phyloP scores from a whole-genome alignment of 2,113 vertebrate genomes.

The Ctenomys sociabilis region DNA sequence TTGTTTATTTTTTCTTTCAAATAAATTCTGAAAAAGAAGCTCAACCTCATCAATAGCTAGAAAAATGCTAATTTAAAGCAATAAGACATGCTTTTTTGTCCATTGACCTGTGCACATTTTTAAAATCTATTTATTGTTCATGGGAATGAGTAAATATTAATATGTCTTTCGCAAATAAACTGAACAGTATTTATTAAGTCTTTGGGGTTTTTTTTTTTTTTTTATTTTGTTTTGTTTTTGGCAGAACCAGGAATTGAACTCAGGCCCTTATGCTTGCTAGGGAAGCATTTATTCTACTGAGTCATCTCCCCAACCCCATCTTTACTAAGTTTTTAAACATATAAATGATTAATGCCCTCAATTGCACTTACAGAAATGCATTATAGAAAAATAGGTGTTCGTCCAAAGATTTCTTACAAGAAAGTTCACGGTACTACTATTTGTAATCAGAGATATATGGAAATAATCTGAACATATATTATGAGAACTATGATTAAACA shows the following conservation, averaged over 20 bases:
- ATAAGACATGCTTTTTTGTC: background rate
- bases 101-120: background rate
- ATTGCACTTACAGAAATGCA: background rate
- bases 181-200: background rate
- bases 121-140: background rate
- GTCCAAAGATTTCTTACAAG: background rate
- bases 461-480: background rate
- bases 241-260: too few species aligned
- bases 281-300: too few species aligned
- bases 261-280: too few species aligned
- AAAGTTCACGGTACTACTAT: background rate
- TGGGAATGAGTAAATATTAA: background rate
- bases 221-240: too few species aligned
- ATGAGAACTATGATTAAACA: background rate
- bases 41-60: background rate
- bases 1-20: too few species aligned
- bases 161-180: background rate
- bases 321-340: background rate
- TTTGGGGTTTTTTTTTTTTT: too few species aligned
- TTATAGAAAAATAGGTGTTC: background rate
- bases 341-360: background rate
- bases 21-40: too few species aligned
- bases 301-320: too few species aligned
- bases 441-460: background rate
- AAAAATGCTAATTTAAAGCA: background rate